phyloP scores from a whole-genome alignment of 2,797 vertebrate species.

The Artibeus lituratus region DNA sequence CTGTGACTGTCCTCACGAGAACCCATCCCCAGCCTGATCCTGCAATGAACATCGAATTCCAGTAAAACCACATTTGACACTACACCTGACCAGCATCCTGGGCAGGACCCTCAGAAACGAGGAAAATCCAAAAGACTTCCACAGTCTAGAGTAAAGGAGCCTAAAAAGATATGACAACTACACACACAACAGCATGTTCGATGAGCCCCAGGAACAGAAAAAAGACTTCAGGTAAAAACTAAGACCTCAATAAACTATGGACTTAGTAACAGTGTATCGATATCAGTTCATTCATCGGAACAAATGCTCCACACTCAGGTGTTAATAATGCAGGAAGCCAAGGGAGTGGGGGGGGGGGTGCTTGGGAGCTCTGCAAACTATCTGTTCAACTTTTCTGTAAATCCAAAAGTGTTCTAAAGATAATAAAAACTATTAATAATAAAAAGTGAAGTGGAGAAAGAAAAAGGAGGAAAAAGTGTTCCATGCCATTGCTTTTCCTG shows the following conservation, averaged over 20 bases:
- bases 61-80: background rate
- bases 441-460: background rate
- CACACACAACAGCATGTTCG: background rate
- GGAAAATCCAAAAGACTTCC: background rate
- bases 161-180: background rate
- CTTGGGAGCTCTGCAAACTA: background rate
- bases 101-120: background rate
- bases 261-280: background rate
- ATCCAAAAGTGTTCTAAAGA: background rate
- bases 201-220: background rate
- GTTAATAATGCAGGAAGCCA: background rate
- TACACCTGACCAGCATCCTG: background rate
- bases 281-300: background rate
- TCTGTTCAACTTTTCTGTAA: background rate
- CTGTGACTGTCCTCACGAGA: background rate
- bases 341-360: no score
- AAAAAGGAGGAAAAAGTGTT: background rate
- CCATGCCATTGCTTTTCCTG: background rate
- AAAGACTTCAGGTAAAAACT: background rate
- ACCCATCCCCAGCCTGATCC: background rate
- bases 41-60: background rate
- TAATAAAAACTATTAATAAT: background rate
- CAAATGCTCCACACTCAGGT: background rate
- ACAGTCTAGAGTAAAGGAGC: background rate
- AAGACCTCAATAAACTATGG: background rate